Evolutionary conservation across 1,140 invertebrate species (phyloP).

Genomic region (Ceratitis capitata): DNA sequence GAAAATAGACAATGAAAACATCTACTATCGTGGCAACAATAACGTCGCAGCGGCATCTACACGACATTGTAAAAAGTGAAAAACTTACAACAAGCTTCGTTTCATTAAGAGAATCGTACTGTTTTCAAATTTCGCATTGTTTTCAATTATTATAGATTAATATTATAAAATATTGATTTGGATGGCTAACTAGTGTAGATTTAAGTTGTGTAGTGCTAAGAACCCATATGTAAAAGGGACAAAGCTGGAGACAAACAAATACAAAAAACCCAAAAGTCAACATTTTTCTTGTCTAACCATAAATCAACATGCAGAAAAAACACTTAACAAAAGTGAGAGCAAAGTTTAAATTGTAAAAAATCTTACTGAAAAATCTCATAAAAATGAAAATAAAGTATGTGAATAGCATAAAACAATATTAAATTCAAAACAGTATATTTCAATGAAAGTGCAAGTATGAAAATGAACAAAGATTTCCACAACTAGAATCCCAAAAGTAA

Average conservation of each 20-base stretch:
- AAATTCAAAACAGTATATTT: not conserved
- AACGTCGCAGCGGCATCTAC: not conserved
- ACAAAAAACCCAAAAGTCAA: not conserved
- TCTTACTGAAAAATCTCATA: not conserved
- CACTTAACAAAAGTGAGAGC: not conserved
- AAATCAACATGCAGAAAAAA: not conserved
- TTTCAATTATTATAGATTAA: slow-evolving; percentile 1
- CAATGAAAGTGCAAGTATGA: not conserved
- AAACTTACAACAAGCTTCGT: not conserved
- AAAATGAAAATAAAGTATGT: not conserved
- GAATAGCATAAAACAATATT: not conserved
- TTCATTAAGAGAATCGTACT: not conserved
- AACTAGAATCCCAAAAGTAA: not conserved
- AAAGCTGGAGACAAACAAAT: not conserved
- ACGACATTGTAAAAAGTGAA: slow-evolving; percentile 33
- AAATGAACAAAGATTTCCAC: not conserved
- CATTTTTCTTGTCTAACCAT: not conserved
- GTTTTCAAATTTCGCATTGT: not conserved
- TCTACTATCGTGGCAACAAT: slow-evolving; percentile 57
- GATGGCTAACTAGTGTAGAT: not conserved
- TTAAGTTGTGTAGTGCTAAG: not conserved
- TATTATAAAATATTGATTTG: not conserved
- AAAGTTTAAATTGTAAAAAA: slow-evolving; percentile 33
- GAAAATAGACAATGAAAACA: slow-evolving; percentile 58
- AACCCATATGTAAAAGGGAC: not conserved